Evolutionary conservation across 2,113 vertebrate species (phyloP), one percentile per base, ranked within the genome.

Genomic region (Chloropsis hardwickii): DNA sequence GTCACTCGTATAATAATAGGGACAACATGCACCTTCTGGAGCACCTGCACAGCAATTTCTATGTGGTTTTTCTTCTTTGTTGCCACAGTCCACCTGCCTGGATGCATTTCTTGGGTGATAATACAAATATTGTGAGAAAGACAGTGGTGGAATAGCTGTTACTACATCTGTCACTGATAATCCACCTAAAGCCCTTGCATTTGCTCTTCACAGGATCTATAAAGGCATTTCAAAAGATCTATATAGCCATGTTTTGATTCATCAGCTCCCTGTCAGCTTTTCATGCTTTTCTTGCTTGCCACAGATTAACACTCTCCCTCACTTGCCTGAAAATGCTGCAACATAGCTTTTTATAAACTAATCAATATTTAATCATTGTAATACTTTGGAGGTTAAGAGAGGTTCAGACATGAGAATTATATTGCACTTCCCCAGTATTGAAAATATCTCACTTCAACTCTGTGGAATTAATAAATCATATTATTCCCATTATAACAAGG

Each of bases 321-420:
- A 69, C 71, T 79, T 57, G 35, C 70, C 45, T 87, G 29, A 57
- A 95, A 95, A 89, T 91, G 78, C 37, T 1, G 2, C 54, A 54
- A 94, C 70, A 85, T 14, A 58, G 84, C 18, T 90, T 97, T 95
- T 92, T 91, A 85, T 82, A 95, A 95, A 95, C 74, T 91, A 90
- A 95, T 91, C 91, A 95, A 95, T 97, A 95, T 95, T 96, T 95
- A 95, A 94, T 96, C 89, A 94, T 94, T 90, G 78, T 89, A 92
- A 91, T 95, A 95, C 73, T 96, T 95, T 31, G n/a, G 66, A 92
- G 89, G 87, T 91, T 95, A 95, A 97, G 37, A 96, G 85, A 85
- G 48, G 61, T 87, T 92, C 66, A 91, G 84, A 92, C 81, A 76
- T 58, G 72, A 88, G 90, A 96, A 96, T 96, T 91, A 91, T 57